Evolutionary conservation across 2,797 vertebrate species (phyloP), one percentile per base, ranked within the genome.

Genomic region (Zalophus californianus): DNA sequence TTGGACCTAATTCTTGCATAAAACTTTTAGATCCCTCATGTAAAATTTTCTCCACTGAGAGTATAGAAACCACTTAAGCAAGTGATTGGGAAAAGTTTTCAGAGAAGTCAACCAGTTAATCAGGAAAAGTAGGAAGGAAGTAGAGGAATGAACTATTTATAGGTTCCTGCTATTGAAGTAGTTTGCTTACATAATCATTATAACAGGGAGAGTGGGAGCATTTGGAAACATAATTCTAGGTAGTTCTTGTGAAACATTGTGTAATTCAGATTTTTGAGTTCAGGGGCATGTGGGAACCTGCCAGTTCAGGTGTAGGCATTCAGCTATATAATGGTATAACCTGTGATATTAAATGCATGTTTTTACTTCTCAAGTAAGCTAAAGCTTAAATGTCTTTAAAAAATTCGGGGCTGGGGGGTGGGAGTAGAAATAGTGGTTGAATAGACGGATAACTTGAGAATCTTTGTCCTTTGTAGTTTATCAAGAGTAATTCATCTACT

Each of bases 131-230:
- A 92, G 96, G 38, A 64, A 94, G 86, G 92, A 96, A 96, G 64
- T 97, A 86, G 29, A 94, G 85, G 7, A 78, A 70, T 98, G 86
- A 96, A 97, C 86, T 97, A 79, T 91, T 96, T 96, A 89, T 95
- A 90, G 48, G 0, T 23, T 95, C 72, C 44, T 92, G 77, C 77
- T 88, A 93, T 72, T 77, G 60, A 72, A 96, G 92, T 94, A 89
- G 82, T 87, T 92, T 96, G 12, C 93, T 97, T 80, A 54, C 50
- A 15, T 86, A 95, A 91, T 93, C 29, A 52, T 18, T 70, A 68
- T 96, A 93, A 1, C 3, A 84, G 52, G 60, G 58, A 94, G 58
- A 52, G 32, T 6, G 1, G 7, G 1, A 92, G 73, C 20, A 58
- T 84, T 92, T 97, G 92, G 94, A 79, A 97, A 48, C 79, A 64